Base-by-base conservation (phyloP, 2,797 vertebrate genomes). In the Dromococcyx pavoninus region DNA sequence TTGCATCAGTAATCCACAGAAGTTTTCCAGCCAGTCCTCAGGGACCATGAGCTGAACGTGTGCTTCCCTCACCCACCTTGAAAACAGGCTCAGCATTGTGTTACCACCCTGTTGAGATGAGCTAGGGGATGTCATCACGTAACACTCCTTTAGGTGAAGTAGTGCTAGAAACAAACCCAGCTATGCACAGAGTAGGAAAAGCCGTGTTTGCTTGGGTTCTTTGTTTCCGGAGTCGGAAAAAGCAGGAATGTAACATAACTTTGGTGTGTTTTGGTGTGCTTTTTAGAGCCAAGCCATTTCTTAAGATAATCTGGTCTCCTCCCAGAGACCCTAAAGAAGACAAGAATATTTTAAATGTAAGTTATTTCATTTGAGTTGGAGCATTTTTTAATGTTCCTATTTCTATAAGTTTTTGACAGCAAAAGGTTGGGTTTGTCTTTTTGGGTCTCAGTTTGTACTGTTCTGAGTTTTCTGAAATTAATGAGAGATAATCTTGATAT, bases 71-170 rank as follows among this genome's bases (percentile, higher is more conserved):
- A 0, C 4, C 11, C 24, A 25, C 10, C 2, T 30, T 66, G 35
- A 73, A 70, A 41, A 37, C 24, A 60, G 39, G 19, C 28, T 43
- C n/a, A 41, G 37, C 35, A 35, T 30, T 30, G 4, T 1, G 0
- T 25, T 75, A 27, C 10, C 13, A 23, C 4, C 3, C 27, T 39
- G 18, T 2, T 12, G 23, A 35, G 28, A 35, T 1, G 1, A 73
- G 10, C 0, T 2, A 1, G 14, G 12, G 11, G 32, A 32, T 7
- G 22, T 12, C 24, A 11, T 19, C 33, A 39, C 2, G 13, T 10
- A 69, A 6, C 0, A 1, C 11, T 37, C 13, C 17, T 60, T 19
- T 4, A 4, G 1, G 1, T 57, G 25, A 14, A 27, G 5, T 2
- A 16, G 4, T 15, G 23, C 7, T 56, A 23, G 51, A 75, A 78